Percentiles rank a stretch among this genome's conserved stretches.
These are phyloP conservation scores for Tetrao urogallus DNA, from an alignment of 2,113 vertebrate species.

Conservation along the genomic window DNA sequence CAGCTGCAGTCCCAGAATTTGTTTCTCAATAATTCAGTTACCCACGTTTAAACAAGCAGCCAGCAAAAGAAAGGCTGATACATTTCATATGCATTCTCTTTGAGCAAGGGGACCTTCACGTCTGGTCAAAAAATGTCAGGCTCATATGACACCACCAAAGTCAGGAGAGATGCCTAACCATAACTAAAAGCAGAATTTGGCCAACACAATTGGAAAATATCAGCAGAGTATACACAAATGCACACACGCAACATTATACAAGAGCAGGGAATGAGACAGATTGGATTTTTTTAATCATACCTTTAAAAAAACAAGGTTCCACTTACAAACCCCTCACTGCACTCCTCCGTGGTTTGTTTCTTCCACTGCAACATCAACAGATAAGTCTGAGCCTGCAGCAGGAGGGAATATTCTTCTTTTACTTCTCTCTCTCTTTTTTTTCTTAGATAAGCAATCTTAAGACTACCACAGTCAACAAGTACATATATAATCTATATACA, in stretches of 20 bases:
- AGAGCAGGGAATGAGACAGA: constrained; percentile 25
- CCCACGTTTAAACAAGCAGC: constrained; percentile 67
- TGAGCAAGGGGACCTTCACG: constrained; percentile 62
- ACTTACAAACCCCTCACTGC: neutral
- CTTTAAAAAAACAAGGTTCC: constrained; percentile 33
- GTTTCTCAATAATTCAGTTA: constrained; percentile 73
- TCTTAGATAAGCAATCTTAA: constrained; percentile 8
- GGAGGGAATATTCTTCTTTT: neutral
- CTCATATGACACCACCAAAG: constrained; percentile 67
- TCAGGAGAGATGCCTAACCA: constrained; percentile 69
- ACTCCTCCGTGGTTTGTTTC: neutral
- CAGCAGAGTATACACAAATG: constrained; percentile 58
- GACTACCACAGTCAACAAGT: neutral
- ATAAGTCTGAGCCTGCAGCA: neutral
- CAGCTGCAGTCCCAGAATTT: constrained; percentile 67
- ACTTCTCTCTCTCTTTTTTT: too few relatives aligned
- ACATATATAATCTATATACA: neutral
- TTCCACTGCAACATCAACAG: neutral
- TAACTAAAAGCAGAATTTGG: constrained; percentile 72
- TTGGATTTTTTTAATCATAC: constrained; percentile 52
- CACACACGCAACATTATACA: constrained; percentile 28
- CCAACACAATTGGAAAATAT: constrained; percentile 69
- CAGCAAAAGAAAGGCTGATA: constrained; percentile 64
- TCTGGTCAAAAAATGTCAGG: constrained; percentile 68
- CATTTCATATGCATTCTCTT: constrained; percentile 66